phyloP scores from a whole-genome alignment of 2,888 invertebrate species.

The Elaeidobius kamerunicus region DNA sequence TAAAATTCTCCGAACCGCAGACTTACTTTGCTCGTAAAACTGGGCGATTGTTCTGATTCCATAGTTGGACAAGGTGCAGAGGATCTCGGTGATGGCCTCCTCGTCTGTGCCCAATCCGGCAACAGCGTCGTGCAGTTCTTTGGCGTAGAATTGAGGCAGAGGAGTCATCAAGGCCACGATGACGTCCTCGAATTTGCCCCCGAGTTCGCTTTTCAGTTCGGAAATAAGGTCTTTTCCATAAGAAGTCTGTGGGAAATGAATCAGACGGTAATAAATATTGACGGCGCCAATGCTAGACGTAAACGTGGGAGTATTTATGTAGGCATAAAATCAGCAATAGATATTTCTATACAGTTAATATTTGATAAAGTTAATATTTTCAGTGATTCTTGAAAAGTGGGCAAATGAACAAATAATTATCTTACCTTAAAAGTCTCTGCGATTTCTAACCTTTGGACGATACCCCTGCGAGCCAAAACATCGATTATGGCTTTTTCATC shows the following conservation, averaged over 20 bases:
- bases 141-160: conserved; percentile 85
- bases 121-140: conserved; percentile 85
- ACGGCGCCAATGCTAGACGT: neutral
- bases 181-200: conserved; percentile 86
- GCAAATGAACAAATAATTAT: neutral
- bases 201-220: conserved; percentile 84
- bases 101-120: conserved; percentile 86
- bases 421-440: conserved; percentile 76
- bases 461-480: conserved; percentile 82
- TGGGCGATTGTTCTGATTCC: conserved; percentile 82
- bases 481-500: conserved; percentile 91
- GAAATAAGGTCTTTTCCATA: conserved; percentile 82
- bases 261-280: neutral
- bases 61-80: conserved; percentile 88
- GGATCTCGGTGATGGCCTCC: conserved; percentile 87
- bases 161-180: conserved; percentile 90
- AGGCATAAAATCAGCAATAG: too few relatives aligned
- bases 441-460: conserved; percentile 88
- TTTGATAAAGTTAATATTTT: too few relatives aligned
- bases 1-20: too few relatives aligned
- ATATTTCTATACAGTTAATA: too few relatives aligned
- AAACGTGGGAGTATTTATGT: neutral
- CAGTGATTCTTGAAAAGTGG: too few relatives aligned
- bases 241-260: conserved; percentile 58
- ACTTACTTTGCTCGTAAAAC: conserved; percentile 78